Conservation (phyloP, 2,888 invertebrate genomes). For the Noctua janthina region DNA sequence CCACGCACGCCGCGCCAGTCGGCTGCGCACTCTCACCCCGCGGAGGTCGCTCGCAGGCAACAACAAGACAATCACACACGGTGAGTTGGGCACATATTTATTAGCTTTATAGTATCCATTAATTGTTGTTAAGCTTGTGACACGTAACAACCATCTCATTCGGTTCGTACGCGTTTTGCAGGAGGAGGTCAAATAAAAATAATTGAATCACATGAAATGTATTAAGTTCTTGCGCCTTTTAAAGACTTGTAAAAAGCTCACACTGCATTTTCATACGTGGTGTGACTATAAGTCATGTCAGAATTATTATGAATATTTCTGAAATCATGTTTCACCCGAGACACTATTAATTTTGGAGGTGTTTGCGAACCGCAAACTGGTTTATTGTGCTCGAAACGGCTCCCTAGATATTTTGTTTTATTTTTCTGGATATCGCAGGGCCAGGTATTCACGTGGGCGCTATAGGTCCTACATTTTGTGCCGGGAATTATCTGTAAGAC, state of each 20-base stretch:
- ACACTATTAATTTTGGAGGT: not conserved
- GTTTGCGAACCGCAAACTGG: not conserved
- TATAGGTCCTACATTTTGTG: not conserved
- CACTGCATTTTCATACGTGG: not conserved
- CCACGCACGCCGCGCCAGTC: conserved; percentile 67
- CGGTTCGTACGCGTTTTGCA: not conserved
- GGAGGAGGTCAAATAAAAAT: not conserved
- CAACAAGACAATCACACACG: conserved; percentile 17
- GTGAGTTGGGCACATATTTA: conserved; percentile 56
- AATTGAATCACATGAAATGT: not conserved
- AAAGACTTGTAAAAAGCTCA: conserved; percentile 1
- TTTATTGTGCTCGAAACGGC: not conserved
- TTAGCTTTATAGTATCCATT: not conserved
- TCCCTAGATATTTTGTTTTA: not conserved
- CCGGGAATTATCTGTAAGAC: not conserved
- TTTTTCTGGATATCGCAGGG: not conserved
- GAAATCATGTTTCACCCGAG: not conserved
- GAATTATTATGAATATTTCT: not conserved
- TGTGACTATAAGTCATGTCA: not conserved
- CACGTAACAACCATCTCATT: not conserved
- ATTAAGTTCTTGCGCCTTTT: not conserved
- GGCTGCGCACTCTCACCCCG: conserved; percentile 71
- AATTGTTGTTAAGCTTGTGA: not conserved
- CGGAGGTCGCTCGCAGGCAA: conserved; percentile 59
- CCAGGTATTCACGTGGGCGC: not conserved